Percentiles rank a stretch among this genome's conserved stretches.
Evolutionary conservation across 2,888 invertebrate genomes (phyloP).

Genomic region (Trichopoda pennipes): DNA sequence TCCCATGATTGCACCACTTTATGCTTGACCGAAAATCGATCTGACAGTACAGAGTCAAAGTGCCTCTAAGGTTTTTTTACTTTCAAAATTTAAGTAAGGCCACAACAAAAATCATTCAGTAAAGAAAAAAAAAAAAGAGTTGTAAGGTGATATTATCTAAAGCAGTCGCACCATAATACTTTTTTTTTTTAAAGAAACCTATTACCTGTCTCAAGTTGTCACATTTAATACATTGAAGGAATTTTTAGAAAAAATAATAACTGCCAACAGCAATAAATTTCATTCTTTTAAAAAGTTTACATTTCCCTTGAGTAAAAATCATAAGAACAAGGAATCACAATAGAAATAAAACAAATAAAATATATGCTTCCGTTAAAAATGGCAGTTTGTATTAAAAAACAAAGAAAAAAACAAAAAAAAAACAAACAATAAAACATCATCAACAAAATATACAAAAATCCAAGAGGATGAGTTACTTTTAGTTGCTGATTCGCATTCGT

Average conservation of each 20-base stretch:
- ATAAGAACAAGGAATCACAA: not conserved
- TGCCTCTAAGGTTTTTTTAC: no score
- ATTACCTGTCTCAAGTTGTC: constrained; percentile 22
- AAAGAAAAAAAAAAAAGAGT: no score
- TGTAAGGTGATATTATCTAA: no score
- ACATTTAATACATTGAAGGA: not conserved
- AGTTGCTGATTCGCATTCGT: not conserved
- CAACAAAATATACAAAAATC: not conserved
- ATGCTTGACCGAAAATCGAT: no score
- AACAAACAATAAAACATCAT: no score
- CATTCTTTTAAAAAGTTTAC: not conserved
- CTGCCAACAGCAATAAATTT: not conserved
- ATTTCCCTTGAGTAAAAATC: not conserved
- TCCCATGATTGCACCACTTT: no score
- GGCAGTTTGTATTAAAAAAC: constrained; percentile 3
- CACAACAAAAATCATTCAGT: no score
- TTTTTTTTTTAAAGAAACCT: no score
- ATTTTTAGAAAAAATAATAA: constrained; percentile 6
- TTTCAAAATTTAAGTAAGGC: no score
- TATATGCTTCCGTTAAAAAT: constrained; percentile 42
- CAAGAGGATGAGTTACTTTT: constrained; percentile 1
- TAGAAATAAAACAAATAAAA: constrained; percentile 14
- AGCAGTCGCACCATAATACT: no score
- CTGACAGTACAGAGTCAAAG: no score
- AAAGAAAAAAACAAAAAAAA: not conserved